phyloP scores from a whole-genome alignment of 2,113 vertebrate species.

The Gorsachius goisagi region DNA sequence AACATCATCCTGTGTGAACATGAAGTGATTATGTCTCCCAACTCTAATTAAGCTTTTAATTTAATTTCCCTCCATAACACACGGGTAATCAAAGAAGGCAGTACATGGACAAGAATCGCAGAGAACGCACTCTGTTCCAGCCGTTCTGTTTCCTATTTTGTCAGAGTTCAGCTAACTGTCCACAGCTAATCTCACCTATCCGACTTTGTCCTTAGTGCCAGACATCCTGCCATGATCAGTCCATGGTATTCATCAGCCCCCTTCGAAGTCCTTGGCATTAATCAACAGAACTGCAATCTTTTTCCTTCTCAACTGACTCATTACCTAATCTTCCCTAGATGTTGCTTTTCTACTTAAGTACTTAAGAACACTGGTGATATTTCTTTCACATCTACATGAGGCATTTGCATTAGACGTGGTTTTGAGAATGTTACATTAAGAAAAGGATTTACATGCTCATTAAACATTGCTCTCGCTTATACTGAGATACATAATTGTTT shows the following conservation, averaged over 20 bases:
- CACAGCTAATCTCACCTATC: background rate
- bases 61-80: background rate
- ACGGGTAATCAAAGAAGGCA: background rate
- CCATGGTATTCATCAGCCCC: background rate
- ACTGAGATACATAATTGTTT: background rate
- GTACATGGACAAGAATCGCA: background rate
- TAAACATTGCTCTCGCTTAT: background rate
- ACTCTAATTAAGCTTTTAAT: background rate
- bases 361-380: background rate
- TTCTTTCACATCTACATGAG: background rate
- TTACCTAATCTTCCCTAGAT: background rate
- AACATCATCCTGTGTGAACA: slow-evolving; percentile 88
- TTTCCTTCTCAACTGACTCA: background rate
- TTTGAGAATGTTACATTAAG: background rate
- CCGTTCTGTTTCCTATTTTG: background rate
- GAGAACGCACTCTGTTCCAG: background rate
- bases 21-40: slow-evolving; percentile 23
- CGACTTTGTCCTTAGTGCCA: background rate
- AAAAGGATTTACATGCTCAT: background rate
- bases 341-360: background rate
- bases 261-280: background rate
- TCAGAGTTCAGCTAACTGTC: background rate
- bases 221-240: background rate
- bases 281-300: background rate
- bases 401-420: background rate